These are phyloP conservation scores for Micronycteris hirsuta DNA, from an alignment of 2,113 vertebrate genomes.

Conservation along the genomic window DNA sequence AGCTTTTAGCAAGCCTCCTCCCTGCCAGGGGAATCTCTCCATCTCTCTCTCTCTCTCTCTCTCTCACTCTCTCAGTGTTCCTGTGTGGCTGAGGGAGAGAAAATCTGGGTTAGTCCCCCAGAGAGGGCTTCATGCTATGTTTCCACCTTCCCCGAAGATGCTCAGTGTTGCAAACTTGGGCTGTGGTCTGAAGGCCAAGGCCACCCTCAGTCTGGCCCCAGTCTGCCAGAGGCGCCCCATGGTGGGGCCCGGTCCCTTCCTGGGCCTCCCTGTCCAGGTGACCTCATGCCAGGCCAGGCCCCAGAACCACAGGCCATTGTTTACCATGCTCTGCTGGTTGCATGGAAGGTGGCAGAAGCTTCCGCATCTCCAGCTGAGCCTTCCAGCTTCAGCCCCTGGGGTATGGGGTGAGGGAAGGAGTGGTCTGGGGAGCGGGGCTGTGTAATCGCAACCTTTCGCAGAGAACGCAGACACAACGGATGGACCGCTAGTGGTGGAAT, in stretches of 20 bases:
- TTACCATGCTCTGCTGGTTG: background rate
- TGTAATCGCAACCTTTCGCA: rapidly evolving
- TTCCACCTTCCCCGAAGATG: background rate
- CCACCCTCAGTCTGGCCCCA: background rate
- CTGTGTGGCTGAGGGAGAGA: background rate
- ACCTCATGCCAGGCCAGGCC: background rate
- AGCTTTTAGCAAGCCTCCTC: conserved; percentile 19
- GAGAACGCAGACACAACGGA: background rate
- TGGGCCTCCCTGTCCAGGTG: background rate
- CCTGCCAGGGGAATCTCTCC: background rate
- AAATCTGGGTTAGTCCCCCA: conserved; percentile 66
- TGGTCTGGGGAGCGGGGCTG: background rate
- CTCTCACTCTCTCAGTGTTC: background rate
- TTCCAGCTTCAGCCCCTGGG: background rate
- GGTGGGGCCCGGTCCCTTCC: background rate
- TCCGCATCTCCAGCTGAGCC: too few relatives aligned
- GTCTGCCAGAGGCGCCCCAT: background rate
- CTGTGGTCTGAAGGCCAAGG: background rate
- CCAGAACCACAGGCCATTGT: background rate
- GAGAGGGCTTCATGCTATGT: background rate
- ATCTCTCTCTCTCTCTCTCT: too few relatives aligned
- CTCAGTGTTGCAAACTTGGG: background rate
- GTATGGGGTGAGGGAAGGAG: background rate
- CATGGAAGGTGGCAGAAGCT: background rate
- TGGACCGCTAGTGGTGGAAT: too few relatives aligned